Evolutionary conservation across 30 jellyfish, hydroid and myxozoan species (phyloP), one percentile per base, ranked within the genome.

Genomic region (Chrysaora quinquecirrha): DNA sequence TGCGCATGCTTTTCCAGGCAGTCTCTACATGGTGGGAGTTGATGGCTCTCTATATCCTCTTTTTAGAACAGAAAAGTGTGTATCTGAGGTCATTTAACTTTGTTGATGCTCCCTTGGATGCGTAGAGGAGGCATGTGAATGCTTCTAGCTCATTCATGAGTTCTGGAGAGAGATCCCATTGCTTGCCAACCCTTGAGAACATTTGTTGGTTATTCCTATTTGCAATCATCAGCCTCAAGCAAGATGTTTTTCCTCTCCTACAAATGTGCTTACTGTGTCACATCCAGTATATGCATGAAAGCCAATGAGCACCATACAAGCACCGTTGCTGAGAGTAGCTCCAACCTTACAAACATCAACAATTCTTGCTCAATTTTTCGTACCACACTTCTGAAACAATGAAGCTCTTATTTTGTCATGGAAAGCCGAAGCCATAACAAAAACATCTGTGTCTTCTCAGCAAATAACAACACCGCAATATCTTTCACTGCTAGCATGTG

Each of bases 251-350:
- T 18, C 79, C 79, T 31, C 35, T 67, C 79, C 79, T 20, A 20
- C 23, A 66, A 67, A 67, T 67, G 79, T 66, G 35, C 79, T 67
- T n/a, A 67, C 79, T 31, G 79, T 67, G 35, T 67, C 79, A 67
- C 79, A 67, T 22, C 79, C 79, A 67, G 79, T 67, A 0, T 20
- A 67, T 67, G 79, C 79, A 67, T 67, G 67, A 19, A 67, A 0
- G 58, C 35, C 35, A 67, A 67, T 19, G 35, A 35, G 30, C 58
- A 38, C 43, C 48, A 9, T 46, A 22, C 0, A 72, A 72, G 80
- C 48, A 72, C 27, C 58, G 58, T 43, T 16, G 16, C 58, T 43
- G 58, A 43, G 58, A 43, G 58, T 43, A 43, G 58, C 58, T 43
- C 22, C 48, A n/a, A 72, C 78, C 80, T 72, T 72, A 27, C 48